These are phyloP conservation scores for Sinocyclocheilus anophthalmus DNA, from an alignment of 2,113 vertebrate species.

Conservation along the genomic window DNA sequence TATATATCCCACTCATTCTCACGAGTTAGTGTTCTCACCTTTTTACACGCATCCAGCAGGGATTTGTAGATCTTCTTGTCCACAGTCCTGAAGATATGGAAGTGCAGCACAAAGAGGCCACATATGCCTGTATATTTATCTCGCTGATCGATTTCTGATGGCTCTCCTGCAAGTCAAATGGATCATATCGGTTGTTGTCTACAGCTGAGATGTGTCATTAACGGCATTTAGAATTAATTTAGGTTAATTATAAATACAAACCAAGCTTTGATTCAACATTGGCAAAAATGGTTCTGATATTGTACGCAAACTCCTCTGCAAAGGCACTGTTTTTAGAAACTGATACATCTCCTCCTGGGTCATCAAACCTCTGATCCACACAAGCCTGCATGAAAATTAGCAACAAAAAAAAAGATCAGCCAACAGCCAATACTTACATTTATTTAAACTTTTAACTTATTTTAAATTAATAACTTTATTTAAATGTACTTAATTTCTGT, in stretches of 20 bases:
- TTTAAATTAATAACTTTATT: too few relatives aligned
- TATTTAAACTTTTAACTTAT: too few relatives aligned
- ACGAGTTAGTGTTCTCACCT: slow-evolving; percentile 75
- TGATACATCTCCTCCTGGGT: slow-evolving; percentile 82
- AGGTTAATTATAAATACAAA: slow-evolving; percentile 60
- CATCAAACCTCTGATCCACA: slow-evolving; percentile 96
- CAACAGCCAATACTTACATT: too few relatives aligned
- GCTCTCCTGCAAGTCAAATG: slow-evolving; percentile 81
- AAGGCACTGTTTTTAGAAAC: slow-evolving; percentile 94
- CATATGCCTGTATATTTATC: slow-evolving; percentile 92
- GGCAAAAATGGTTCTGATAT: slow-evolving; percentile 90
- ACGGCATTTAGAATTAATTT: neutral
- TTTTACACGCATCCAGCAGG: slow-evolving; percentile 93
- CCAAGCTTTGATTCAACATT: slow-evolving; percentile 93
- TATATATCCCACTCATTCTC: neutral
- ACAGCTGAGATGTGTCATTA: neutral
- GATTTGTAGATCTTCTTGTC: slow-evolving; percentile 97
- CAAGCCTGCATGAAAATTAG: slow-evolving; percentile 78
- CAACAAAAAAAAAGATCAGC: too few relatives aligned
- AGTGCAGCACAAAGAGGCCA: slow-evolving; percentile 93
- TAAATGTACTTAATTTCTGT: too few relatives aligned
- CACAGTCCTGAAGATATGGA: slow-evolving; percentile 92
- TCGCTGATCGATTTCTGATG: slow-evolving; percentile 96
- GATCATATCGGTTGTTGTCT: neutral
- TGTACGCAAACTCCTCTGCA: slow-evolving; percentile 93